phyloP scores from a whole-genome alignment of 2,797 vertebrate species.

The Hemitrygon akajei region DNA sequence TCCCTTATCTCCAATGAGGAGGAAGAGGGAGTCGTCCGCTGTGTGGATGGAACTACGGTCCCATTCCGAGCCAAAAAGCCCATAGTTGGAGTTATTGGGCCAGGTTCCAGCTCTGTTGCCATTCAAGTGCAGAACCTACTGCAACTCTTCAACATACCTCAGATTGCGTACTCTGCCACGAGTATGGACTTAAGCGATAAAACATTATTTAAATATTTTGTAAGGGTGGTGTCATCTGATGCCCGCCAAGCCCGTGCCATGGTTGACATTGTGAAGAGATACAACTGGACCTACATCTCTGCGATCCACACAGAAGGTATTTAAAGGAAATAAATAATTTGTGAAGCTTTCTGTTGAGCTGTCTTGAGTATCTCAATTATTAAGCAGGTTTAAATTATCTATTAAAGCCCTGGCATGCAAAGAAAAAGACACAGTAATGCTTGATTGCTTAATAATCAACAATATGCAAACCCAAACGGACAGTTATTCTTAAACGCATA shows the following conservation, averaged over 20 bases:
- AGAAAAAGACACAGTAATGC: background rate
- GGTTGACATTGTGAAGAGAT: constrained; percentile 98
- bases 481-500: background rate
- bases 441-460: background rate
- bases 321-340: background rate
- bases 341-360: background rate
- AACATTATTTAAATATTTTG: constrained; percentile 93
- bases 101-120: constrained; percentile 91
- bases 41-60: constrained; percentile 77
- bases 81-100: constrained; percentile 90
- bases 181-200: constrained; percentile 95
- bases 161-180: constrained; percentile 93
- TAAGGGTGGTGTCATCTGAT: constrained; percentile 97
- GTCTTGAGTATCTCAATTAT: background rate
- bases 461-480: background rate
- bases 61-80: constrained; percentile 81
- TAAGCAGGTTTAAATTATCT: background rate
- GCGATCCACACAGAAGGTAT: constrained; percentile 96
- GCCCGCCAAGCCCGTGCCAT: constrained; percentile 92
- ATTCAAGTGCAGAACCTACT: constrained; percentile 95
- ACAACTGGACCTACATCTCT: constrained; percentile 98
- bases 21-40: constrained; percentile 67
- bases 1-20: constrained; percentile 88
- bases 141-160: constrained; percentile 97
- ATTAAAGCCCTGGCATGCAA: background rate